Base-by-base conservation (phyloP, 30 jellyfish, hydroid and myxozoan species). In the Hydra vulgaris region DNA sequence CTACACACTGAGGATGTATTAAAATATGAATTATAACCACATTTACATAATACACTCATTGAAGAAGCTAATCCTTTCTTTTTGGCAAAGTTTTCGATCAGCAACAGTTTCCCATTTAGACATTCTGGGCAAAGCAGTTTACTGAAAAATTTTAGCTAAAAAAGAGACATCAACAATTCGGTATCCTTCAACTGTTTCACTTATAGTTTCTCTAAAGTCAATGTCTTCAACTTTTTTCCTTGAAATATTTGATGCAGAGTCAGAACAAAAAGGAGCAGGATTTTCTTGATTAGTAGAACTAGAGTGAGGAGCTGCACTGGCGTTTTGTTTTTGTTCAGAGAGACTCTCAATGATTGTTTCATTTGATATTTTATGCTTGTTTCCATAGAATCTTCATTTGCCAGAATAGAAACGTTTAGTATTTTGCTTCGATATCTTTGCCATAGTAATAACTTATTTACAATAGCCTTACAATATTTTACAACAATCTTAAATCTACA, bases 141-240 rank as follows among this genome's bases (percentile, higher is more conserved):
- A 23, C 75, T 23, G 15, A n/a, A 68, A n/a, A 68, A 68, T 16
- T 68, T 23, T 15, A 23, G 26, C 75, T 68, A 68, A 68, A 68
- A 68, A 3, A n/a, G 27, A 68, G 75, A 23, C 75, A 68, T 68
- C 75, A 68, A 68, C 75, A 68, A 68, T 5, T 68, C 75, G 25
- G 27, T 68, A 68, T 68, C 75, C 75, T 68, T 68, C 75, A 68
- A 68, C 75, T 68, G 75, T 68, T 68, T 68, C 75, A 68, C 26
- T 68, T 20, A 68, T 23, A 68, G 75, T 68, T 68, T 68, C 75
- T 68, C 15, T 68, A 23, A 20, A 68, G 25, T 23, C 75, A 68
- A n/a, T 68, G 75, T 68, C 75, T 23, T 68, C 75, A 68, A 68
- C 75, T 68, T 68, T 68, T 23, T 68, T 68, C 75, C 27, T 68